Conservation (phyloP, 2,113 vertebrate genomes). For the Lagopus leucura region DNA sequence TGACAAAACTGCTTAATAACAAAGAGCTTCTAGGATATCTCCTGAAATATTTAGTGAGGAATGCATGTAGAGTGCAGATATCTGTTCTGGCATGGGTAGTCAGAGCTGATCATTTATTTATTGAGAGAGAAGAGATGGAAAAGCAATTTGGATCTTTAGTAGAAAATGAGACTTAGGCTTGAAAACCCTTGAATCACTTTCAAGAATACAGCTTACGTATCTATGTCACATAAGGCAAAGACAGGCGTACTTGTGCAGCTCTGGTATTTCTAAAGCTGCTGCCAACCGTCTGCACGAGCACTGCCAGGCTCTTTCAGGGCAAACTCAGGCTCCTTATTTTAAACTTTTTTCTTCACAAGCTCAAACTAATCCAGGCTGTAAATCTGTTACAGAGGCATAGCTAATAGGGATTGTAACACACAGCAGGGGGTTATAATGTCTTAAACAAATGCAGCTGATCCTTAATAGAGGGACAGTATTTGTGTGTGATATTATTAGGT, state of each 20-base stretch:
- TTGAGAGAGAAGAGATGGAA: constrained; percentile 36
- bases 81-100: constrained; percentile 35
- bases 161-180: constrained; percentile 21
- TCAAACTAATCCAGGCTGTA: constrained; percentile 34
- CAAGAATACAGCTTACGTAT: not conserved
- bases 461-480: not conserved
- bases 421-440: constrained; percentile 7
- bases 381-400: not conserved
- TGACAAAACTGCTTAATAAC: constrained; percentile 65
- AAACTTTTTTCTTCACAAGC: constrained; percentile 13
- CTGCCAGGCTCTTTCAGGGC: not conserved
- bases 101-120: constrained; percentile 66
- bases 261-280: not conserved
- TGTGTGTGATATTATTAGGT: not conserved
- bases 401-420: constrained; percentile 28
- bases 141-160: constrained; percentile 32
- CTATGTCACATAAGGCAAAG: not conserved
- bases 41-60: constrained; percentile 64
- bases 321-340: not conserved
- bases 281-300: not conserved
- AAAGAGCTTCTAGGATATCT: constrained; percentile 38
- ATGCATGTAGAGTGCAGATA: not conserved
- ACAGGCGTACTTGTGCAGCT: not conserved
- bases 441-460: constrained; percentile 38
- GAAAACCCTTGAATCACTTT: constrained; percentile 39